phyloP scores from a whole-genome alignment of 2,888 invertebrate genomes.

The Polyommatus iphigenia region DNA sequence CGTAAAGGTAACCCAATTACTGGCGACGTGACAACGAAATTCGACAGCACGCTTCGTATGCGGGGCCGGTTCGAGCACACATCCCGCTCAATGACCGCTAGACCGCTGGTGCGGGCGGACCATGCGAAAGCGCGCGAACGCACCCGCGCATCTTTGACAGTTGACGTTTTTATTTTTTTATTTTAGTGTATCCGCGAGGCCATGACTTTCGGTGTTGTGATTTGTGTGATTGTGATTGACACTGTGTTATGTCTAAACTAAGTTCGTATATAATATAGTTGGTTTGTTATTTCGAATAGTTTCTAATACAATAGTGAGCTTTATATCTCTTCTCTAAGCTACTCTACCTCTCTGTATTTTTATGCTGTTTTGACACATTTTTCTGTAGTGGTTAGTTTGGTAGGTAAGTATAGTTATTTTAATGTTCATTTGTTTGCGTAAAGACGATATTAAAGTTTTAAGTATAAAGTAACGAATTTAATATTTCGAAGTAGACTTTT shows the following conservation, averaged over 20 bases:
- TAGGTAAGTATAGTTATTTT: too few relatives aligned
- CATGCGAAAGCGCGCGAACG: constrained; percentile 62
- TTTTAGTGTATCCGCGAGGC: constrained; percentile 35
- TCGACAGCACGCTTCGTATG: constrained; percentile 73
- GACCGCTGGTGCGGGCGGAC: constrained; percentile 56
- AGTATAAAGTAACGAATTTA: too few relatives aligned
- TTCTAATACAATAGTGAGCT: background rate
- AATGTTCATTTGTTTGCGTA: too few relatives aligned
- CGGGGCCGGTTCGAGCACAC: constrained; percentile 73
- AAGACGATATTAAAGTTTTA: too few relatives aligned
- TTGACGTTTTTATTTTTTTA: constrained; percentile 54
- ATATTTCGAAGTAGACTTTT: too few relatives aligned
- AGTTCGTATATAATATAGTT: background rate
- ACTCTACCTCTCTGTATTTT: background rate
- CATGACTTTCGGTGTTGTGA: constrained; percentile 35
- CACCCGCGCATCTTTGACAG: constrained; percentile 59
- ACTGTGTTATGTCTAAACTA: background rate
- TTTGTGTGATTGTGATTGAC: constrained; percentile 32
- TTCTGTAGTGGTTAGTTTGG: background rate
- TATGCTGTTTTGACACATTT: background rate
- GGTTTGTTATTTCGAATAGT: background rate
- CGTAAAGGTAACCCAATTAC: constrained; percentile 79
- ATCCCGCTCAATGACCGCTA: constrained; percentile 83
- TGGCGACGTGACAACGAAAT: constrained; percentile 69
- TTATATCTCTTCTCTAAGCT: background rate